Base-by-base conservation (phyloP, 2,888 invertebrate genomes). In the Pyrrhosoma nymphula region DNA sequence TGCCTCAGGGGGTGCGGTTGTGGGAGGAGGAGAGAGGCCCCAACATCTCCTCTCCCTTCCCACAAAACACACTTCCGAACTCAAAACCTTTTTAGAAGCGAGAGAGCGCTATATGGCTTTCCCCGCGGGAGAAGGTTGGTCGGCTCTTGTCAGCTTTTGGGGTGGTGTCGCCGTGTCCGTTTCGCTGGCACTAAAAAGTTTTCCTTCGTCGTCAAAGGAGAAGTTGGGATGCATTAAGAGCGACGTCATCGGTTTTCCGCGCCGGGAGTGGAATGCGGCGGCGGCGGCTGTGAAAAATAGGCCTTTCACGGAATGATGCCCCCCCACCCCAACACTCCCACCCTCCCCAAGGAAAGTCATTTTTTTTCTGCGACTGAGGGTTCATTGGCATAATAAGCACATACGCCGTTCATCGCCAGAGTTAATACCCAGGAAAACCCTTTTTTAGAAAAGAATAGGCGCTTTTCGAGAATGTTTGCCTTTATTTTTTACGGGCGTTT, bases 41-140 rank as follows among this genome's bases (percentile, higher is more conserved):
- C n/a, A n/a, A n/a, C n/a, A 47, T 47, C 47, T 47, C 47, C 4
- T 47, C n/a, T 69, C 69, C 23, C 69, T n/a, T n/a, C 82, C 82
- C 82, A 35, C 82, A 35, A 30, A 82, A 35, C 82, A 82, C 82
- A 35, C 82, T 82, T 35, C 82, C 35, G 82, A 82, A 26, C 82
- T 82, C 30, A 82, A 82, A 82, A 82, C 82, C 82, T 82, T 82
- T 82, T 82, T 82, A 82, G 35, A 35, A 82, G 69, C n/a, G 23
- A 26, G 69, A 1, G 0, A 35, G 82, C 82, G 26, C 82, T 35
- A 14, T 82, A 82, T 82, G 82, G 82, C 82, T 82, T 82, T 82
- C 82, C 8, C 69, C 30, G 30, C 16, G 30, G 82, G 69, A n/a
- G n/a, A n/a, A n/a, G n/a, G n/a, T n/a, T n/a, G n/a, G n/a, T n/a